These are phyloP conservation scores for Oscheius onirici DNA, from an alignment of 2,888 invertebrate species.

Conservation along the genomic window DNA sequence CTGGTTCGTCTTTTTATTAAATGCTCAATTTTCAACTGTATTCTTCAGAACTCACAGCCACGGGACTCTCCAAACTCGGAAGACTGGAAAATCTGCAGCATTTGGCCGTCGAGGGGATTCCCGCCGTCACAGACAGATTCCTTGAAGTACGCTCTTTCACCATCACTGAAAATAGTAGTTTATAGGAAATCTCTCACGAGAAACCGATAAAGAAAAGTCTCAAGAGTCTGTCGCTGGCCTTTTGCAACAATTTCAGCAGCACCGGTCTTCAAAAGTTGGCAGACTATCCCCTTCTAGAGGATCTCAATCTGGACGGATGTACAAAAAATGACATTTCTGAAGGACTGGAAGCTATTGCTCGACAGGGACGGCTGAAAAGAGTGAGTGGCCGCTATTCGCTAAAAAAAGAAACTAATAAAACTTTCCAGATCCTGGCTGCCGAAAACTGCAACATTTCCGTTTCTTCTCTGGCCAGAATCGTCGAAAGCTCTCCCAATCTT, in stretches of 20 bases:
- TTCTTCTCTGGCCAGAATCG: constrained; percentile 34
- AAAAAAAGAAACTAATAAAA: too few relatives aligned
- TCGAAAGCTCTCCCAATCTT: constrained; percentile 33
- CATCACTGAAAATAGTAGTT: not conserved
- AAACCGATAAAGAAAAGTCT: constrained; percentile 31
- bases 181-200: constrained; percentile 38
- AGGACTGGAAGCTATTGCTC: constrained; percentile 46
- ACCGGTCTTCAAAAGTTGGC: constrained; percentile 1
- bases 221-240: constrained; percentile 46
- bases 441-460: constrained; percentile 44
- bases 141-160: constrained; percentile 6
- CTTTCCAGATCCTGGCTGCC: constrained; percentile 42
- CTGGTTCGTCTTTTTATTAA: constrained; percentile 20
- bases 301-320: constrained; percentile 58
- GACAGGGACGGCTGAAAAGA: constrained; percentile 36
- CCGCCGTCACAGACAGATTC: constrained; percentile 48
- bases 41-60: constrained; percentile 37
- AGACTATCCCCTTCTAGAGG: constrained; percentile 17
- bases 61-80: constrained; percentile 26
- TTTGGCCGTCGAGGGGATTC: constrained; percentile 54
- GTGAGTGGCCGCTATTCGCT: constrained; percentile 8
- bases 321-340: constrained; percentile 50
- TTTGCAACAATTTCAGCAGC: constrained; percentile 47
- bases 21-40: too few relatives aligned
- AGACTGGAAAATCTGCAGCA: constrained; percentile 37